phyloP scores from a whole-genome alignment of 2,797 vertebrate genomes.

The Staurois parvus region DNA sequence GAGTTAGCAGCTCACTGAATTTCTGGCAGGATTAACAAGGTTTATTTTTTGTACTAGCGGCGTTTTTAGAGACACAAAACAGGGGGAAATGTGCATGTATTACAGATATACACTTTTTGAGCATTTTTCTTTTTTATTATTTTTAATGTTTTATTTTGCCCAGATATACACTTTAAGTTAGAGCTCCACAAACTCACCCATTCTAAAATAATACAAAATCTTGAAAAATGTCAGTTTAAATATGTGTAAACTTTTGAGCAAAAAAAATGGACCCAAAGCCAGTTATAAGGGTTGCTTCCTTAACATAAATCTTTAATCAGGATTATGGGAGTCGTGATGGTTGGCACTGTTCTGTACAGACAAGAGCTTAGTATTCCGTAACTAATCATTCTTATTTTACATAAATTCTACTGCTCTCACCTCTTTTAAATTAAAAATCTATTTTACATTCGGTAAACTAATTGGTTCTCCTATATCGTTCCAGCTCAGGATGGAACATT shows the following conservation, averaged over 20 bases:
- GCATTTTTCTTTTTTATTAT: no score
- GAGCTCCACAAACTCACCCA: background rate
- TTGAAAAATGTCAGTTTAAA: background rate
- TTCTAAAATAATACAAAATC: background rate
- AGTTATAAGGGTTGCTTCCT: background rate
- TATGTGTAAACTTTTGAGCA: background rate
- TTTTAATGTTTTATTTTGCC: no score
- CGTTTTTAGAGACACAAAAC: no score
- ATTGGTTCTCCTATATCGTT: background rate
- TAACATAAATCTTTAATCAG: background rate
- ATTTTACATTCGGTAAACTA: slow-evolving; percentile 1
- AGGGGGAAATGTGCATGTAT: no score
- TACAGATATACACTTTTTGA: no score
- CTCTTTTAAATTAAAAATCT: slow-evolving; percentile 7
- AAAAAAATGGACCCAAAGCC: background rate
- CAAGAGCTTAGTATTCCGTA: background rate
- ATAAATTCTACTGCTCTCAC: background rate
- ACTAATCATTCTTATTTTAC: slow-evolving; percentile 4
- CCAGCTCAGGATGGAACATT: slow-evolving; percentile 12
- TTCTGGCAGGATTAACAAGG: no score
- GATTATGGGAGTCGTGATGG: background rate
- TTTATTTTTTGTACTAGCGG: no score
- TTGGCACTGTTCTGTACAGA: background rate
- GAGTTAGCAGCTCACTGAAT: no score
- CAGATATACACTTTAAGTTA: background rate